These are phyloP conservation scores for Macrophya annulata DNA, from an alignment of 2,888 invertebrate species.

Conservation along the genomic window DNA sequence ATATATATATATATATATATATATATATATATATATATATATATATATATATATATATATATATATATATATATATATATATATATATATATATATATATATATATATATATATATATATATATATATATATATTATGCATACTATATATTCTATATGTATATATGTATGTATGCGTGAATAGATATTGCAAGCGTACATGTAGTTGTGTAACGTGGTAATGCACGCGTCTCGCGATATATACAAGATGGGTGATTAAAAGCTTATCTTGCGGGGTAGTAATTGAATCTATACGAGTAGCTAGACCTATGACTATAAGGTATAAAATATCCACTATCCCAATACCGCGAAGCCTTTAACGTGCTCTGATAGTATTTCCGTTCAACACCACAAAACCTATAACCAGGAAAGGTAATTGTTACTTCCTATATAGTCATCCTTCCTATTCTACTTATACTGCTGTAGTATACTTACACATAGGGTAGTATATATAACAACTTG, in stretches of 20 bases:
- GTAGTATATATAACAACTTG: neutral
- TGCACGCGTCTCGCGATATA: constrained; percentile 2
- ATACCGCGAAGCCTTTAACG: constrained; percentile 30
- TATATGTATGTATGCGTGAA: too few relatives aligned
- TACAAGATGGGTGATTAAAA: constrained; percentile 19
- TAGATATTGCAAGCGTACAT: too few relatives aligned
- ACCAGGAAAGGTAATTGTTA: constrained; percentile 18
- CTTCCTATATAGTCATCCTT: constrained; percentile 3
- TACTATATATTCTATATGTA: too few relatives aligned
- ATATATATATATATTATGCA: too few relatives aligned
- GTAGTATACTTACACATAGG: neutral
- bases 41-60: too few relatives aligned
- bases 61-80: too few relatives aligned
- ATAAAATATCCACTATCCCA: neutral
- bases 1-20: too few relatives aligned
- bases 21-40: too few relatives aligned
- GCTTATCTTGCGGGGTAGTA: neutral
- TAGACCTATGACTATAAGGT: neutral
- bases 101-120: too few relatives aligned
- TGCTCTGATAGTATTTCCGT: constrained; percentile 19
- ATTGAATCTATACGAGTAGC: constrained; percentile 24
- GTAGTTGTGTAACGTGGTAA: neutral
- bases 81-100: too few relatives aligned
- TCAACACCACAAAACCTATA: constrained; percentile 14
- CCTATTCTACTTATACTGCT: neutral